Percentiles rank a stretch among this genome's conserved stretches.
Conservation (phyloP, 2,888 invertebrate genomes). For the Leptopilina drosophilae region DNA sequence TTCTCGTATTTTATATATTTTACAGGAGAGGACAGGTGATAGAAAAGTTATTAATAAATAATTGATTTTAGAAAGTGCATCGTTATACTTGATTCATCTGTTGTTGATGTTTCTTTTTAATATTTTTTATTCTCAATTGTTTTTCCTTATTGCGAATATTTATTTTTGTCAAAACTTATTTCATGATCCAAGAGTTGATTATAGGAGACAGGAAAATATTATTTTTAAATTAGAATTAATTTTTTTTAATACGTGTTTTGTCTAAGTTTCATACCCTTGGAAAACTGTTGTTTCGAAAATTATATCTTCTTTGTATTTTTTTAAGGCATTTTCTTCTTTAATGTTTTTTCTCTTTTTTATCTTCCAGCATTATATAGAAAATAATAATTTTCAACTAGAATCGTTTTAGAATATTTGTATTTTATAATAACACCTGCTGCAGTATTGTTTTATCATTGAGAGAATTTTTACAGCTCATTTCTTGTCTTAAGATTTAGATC, state of each 20-base stretch:
- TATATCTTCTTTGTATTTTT: no score
- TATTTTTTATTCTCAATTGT: neutral
- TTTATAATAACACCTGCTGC: no score
- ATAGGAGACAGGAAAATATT: neutral
- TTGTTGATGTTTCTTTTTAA: no score
- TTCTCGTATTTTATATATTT: conserved; percentile 14
- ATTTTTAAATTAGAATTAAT: neutral
- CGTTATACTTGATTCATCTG: neutral
- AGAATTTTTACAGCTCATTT: neutral
- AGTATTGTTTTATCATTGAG: neutral
- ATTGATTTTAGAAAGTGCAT: conserved; percentile 36
- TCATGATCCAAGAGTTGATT: neutral
- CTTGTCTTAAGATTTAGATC: conserved; percentile 26
- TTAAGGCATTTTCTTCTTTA: no score
- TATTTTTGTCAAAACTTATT: neutral
- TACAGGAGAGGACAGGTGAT: conserved; percentile 7
- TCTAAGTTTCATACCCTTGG: no score
- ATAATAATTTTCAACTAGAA: neutral
- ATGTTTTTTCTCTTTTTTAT: no score
- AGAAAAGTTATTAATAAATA: conserved; percentile 40
- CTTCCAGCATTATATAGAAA: no score
- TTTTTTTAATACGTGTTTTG: no score
- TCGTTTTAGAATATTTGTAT: neutral
- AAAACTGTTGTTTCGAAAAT: no score
- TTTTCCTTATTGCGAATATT: neutral